Base-by-base conservation (phyloP, 64 coral and sea anemone genomes). In the Exaiptasia diaphana region DNA sequence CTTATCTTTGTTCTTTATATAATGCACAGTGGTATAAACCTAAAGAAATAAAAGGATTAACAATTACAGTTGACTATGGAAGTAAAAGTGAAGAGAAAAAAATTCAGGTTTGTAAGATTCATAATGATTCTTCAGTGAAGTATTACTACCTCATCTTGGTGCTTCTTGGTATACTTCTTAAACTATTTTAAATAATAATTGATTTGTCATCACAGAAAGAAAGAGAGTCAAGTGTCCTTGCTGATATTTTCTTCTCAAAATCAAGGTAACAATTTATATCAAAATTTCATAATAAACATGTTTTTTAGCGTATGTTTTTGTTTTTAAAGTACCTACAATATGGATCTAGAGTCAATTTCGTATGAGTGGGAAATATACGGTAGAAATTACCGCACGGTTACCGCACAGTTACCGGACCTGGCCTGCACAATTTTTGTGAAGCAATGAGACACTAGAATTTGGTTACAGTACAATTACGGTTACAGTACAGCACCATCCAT, bases 221-320 rank as follows among this genome's bases (percentile, higher is more conserved):
- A 20, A 70, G 94, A 83, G 94, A 97, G 46, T 91, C 80, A 11
- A 97, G 79, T 23, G 90, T 97, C 35, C 89, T 97, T 60, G 84
- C 94, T 29, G 83, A 97, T 59, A 73, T 97, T 46, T 97, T 92
- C 82, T 79, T 97, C 46, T 88, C 85, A 30, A 97, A 97, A 41
- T 85, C 79, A 79, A 97, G 89, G 93, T 97, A 92, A 75, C 44
- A n/a, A n/a, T n/a, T n/a, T n/a, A 68, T 27, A 20, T 31, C 8
- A 10, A 0, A 39, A 32, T 32, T 11, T 20, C 18, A 24, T n/a
- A 24, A 59, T 24, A 6, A 59, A 6, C 8, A 20, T 59, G 55
- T n/a, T 31, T 18, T 31, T 18, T 34, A 9, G 17, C 20, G 61
- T 14, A 13, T 39, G 12, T n/a, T 1, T 29, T 46, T 46, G n/a